phyloP scores from a whole-genome alignment of 1,140 invertebrate species.

The Achroia grisella region DNA sequence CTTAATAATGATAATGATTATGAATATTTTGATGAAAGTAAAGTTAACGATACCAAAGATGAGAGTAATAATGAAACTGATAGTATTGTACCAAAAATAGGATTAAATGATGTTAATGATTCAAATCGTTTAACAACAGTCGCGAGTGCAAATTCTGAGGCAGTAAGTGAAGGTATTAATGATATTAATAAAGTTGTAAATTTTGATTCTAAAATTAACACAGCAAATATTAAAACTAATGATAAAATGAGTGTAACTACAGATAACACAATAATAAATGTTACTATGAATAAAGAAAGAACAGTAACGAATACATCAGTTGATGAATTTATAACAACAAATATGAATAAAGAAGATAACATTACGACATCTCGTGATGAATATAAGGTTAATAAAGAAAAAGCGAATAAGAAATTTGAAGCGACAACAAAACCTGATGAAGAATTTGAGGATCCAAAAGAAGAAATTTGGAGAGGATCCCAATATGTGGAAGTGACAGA shows the following conservation, averaged over 20 bases:
- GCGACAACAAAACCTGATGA: not conserved
- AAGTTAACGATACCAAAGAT: not conserved
- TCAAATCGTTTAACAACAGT: too few relatives aligned
- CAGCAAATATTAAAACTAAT: too few relatives aligned
- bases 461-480: not conserved
- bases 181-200: not conserved
- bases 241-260: too few relatives aligned
- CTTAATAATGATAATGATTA: constrained; percentile 4
- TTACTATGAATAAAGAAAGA: too few relatives aligned
- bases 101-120: too few relatives aligned
- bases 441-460: constrained; percentile 4
- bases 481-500: constrained; percentile 7
- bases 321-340: not conserved
- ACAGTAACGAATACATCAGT: not conserved
- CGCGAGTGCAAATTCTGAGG: not conserved
- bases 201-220: too few relatives aligned
- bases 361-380: not conserved
- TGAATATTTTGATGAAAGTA: constrained; percentile 16
- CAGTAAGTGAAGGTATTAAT: constrained; percentile 7
- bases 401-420: not conserved
- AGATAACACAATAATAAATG: too few relatives aligned
- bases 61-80: not conserved
- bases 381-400: not conserved
- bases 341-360: not conserved
- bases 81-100: too few relatives aligned